Conservation (phyloP, 1,140 invertebrate genomes). For the Euura saliciscinereae region DNA sequence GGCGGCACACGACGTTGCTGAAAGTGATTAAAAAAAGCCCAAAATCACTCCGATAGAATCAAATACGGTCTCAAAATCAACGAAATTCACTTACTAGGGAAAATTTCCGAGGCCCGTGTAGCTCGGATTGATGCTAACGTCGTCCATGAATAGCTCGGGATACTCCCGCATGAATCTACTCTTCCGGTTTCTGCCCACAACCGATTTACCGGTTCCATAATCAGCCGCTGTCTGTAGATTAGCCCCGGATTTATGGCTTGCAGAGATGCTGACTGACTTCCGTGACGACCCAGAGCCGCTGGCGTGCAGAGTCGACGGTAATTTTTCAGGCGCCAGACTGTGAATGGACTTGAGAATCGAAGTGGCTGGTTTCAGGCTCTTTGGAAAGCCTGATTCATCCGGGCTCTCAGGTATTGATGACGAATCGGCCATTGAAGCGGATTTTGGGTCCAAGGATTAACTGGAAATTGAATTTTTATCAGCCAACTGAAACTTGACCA, state of each 20-base stretch:
- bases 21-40: slow-evolving; percentile 17
- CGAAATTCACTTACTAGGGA: slow-evolving; percentile 23
- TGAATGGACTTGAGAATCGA: background rate
- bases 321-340: background rate
- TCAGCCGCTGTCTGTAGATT: slow-evolving; percentile 13
- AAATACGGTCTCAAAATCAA: slow-evolving; percentile 19
- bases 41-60: background rate
- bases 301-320: background rate
- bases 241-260: background rate
- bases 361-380: background rate
- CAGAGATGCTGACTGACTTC: background rate
- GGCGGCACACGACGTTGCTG: slow-evolving; percentile 46
- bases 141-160: slow-evolving; percentile 44
- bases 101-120: slow-evolving; percentile 31
- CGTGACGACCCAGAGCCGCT: background rate
- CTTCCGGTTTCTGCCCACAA: background rate
- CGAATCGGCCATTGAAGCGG: no score
- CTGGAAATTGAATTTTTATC: no score
- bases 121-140: slow-evolving; percentile 45
- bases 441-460: no score
- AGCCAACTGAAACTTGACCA: no score
- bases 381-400: no score
- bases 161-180: slow-evolving; percentile 17
- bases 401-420: no score
- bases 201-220: background rate